phyloP scores from a whole-genome alignment of 2,113 vertebrate species.

The Oxygymnocypris stewartii region DNA sequence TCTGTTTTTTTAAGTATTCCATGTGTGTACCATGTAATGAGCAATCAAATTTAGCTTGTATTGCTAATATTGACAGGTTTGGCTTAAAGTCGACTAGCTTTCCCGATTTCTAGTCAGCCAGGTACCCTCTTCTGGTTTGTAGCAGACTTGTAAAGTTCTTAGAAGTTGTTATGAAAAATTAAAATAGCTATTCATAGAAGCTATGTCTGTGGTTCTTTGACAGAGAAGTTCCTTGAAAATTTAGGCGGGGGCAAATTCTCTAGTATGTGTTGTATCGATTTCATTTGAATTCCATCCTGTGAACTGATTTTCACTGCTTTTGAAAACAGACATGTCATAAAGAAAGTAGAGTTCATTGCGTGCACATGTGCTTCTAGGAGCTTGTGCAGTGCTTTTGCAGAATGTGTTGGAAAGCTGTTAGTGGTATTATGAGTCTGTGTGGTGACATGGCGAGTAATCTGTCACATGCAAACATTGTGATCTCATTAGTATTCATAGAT shows the following conservation, averaged over 20 bases:
- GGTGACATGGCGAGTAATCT: background rate
- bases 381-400: background rate
- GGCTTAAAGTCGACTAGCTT: background rate
- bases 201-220: background rate
- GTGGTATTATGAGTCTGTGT: background rate
- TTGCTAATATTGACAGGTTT: conserved; percentile 19
- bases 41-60: background rate
- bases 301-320: no score
- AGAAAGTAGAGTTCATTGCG: background rate
- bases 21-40: background rate
- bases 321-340: background rate
- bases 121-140: background rate
- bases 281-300: no score
- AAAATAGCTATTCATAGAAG: conserved; percentile 10
- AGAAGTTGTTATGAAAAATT: background rate
- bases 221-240: conserved; percentile 14
- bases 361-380: background rate
- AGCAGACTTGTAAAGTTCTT: background rate
- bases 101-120: background rate
- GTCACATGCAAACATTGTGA: background rate
- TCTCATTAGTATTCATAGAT: background rate
- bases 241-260: background rate
- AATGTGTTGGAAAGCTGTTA: background rate
- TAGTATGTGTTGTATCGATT: no score
- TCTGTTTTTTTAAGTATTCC: background rate